phyloP scores from a whole-genome alignment of 1,140 invertebrate species.

The Microplitis demolitor region DNA sequence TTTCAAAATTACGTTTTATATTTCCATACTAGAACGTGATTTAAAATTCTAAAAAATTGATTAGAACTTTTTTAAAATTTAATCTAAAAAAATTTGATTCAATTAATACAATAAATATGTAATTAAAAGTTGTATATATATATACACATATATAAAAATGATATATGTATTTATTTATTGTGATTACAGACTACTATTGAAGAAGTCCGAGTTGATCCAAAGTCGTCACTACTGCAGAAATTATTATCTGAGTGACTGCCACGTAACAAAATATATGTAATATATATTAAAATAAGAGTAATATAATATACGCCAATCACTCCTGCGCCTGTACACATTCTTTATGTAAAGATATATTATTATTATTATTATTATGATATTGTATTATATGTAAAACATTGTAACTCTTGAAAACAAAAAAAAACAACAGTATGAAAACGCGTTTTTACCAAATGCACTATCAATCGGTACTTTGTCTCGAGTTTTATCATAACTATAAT shows the following conservation, averaged over 20 bases:
- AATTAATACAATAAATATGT: not conserved
- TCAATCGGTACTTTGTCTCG: slow-evolving; percentile 32
- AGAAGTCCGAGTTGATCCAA: slow-evolving; percentile 73
- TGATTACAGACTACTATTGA: slow-evolving; percentile 75
- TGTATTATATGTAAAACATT: slow-evolving; percentile 56
- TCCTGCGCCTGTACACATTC: slow-evolving; percentile 41
- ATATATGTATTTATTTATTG: slow-evolving; percentile 19
- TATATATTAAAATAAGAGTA: slow-evolving; percentile 48
- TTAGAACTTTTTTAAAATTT: no score
- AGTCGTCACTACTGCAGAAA: slow-evolving; percentile 77
- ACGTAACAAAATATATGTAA: slow-evolving; percentile 52
- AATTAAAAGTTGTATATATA: not conserved
- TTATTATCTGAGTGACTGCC: slow-evolving; percentile 75
- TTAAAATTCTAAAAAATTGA: no score
- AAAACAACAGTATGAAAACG: slow-evolving; percentile 55
- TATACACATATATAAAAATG: not conserved
- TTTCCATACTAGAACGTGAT: no score
- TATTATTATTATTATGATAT: slow-evolving; percentile 59
- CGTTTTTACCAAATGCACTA: slow-evolving; percentile 58
- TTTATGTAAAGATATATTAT: slow-evolving; percentile 36
- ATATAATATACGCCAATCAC: slow-evolving; percentile 37
- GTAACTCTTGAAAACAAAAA: slow-evolving; percentile 25
- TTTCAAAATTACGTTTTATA: no score
- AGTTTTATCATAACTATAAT: slow-evolving; percentile 32
- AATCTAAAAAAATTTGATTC: no score